Evolutionary conservation across 2,113 vertebrate species (phyloP).

Genomic region (Prinia subflava): DNA sequence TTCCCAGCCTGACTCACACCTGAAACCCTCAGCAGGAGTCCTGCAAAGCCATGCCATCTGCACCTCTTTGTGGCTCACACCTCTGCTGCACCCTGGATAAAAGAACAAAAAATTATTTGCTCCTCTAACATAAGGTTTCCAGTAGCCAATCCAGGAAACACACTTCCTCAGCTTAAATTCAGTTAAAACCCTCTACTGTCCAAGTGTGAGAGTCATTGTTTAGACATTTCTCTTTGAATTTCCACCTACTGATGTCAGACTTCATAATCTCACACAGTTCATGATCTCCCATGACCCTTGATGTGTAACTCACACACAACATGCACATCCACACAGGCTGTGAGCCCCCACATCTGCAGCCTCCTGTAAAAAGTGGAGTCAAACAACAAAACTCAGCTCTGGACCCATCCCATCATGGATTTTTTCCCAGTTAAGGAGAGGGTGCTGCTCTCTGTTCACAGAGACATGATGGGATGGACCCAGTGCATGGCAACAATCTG

Average conservation of each 20-base stretch:
- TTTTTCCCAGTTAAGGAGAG: neutral
- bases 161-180: neutral
- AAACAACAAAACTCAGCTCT: neutral
- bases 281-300: fast-evolving
- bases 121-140: neutral
- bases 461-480: fast-evolving
- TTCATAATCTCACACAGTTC: neutral
- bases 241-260: neutral
- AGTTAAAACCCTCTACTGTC: neutral
- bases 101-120: neutral
- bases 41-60: neutral
- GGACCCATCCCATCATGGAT: fast-evolving
- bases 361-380: neutral
- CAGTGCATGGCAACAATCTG: neutral
- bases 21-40: neutral
- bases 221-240: neutral
- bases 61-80: neutral
- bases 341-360: neutral
- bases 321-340: neutral
- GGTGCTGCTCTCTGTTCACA: neutral
- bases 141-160: no score
- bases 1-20: neutral
- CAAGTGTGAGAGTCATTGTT: fast-evolving
- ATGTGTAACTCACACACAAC: neutral
- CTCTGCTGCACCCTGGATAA: neutral